Evolutionary conservation across 2,888 invertebrate species (phyloP).

Genomic region (Apamea sordens): DNA sequence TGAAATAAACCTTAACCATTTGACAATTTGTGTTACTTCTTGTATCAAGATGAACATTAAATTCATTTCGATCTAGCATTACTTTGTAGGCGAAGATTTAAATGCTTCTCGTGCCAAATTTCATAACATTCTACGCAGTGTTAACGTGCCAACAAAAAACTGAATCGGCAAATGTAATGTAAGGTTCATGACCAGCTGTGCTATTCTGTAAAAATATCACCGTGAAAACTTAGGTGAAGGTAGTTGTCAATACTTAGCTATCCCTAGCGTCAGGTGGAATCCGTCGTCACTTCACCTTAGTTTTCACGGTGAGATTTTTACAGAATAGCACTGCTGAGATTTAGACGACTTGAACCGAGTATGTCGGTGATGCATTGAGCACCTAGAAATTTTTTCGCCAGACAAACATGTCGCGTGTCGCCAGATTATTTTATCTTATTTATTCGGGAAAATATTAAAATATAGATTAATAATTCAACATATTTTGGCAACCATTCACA

Average conservation of each 20-base stretch:
- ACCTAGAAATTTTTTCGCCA: neutral
- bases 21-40: neutral
- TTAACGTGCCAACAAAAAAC: slow-evolving; percentile 49
- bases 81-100: neutral
- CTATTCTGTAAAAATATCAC: too few species aligned
- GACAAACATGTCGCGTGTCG: slow-evolving; percentile 12
- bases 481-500: slow-evolving; percentile 40
- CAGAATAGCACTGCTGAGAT: slow-evolving; percentile 4
- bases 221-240: too few species aligned
- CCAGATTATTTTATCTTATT: neutral
- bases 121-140: slow-evolving; percentile 7
- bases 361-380: slow-evolving; percentile 10
- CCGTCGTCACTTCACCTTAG: neutral
- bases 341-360: slow-evolving; percentile 1
- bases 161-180: slow-evolving; percentile 19
- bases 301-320: too few species aligned
- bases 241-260: too few species aligned
- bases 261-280: too few species aligned
- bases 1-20: neutral
- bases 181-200: slow-evolving; percentile 34
- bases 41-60: slow-evolving; percentile 11
- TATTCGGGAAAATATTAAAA: too few species aligned
- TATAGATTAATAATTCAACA: neutral
- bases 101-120: slow-evolving; percentile 27
- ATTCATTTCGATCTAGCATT: slow-evolving; percentile 11